These are phyloP conservation scores for Heliconius aoede DNA, from an alignment of 2,888 invertebrate species.

Conservation along the genomic window DNA sequence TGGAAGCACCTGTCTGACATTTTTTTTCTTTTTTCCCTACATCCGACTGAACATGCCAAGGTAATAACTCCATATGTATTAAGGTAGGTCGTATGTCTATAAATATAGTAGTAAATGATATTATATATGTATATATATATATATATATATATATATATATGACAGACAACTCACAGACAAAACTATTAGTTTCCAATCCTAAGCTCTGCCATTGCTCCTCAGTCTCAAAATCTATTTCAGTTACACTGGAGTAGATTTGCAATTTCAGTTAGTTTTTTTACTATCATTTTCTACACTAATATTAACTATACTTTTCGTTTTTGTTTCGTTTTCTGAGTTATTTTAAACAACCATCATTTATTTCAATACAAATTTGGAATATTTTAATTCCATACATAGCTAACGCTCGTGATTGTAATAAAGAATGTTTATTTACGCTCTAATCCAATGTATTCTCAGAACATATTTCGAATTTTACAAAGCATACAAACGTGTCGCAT, in stretches of 20 bases:
- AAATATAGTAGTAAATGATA: background rate
- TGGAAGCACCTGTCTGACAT: constrained; percentile 67
- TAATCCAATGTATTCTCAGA: background rate
- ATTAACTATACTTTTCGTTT: background rate
- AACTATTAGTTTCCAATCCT: too few relatives aligned
- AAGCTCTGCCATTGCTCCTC: too few relatives aligned
- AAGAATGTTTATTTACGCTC: background rate
- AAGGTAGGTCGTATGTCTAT: constrained; percentile 67
- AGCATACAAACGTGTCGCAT: background rate
- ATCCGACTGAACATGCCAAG: constrained; percentile 59
- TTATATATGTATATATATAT: too few relatives aligned
- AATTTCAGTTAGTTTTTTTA: background rate
- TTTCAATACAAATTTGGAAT: background rate
- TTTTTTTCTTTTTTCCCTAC: constrained; percentile 62
- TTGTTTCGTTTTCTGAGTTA: background rate
- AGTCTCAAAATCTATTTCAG: too few relatives aligned
- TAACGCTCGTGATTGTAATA: constrained; percentile 9
- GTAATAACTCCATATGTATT: constrained; percentile 65
- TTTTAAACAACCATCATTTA: background rate
- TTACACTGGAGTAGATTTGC: too few relatives aligned
- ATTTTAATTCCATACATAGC: background rate
- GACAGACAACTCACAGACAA: too few relatives aligned
- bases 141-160: too few relatives aligned
- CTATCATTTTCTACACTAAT: background rate
- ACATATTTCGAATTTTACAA: constrained; percentile 10